Evolutionary conservation across 2,797 vertebrate species (phyloP), one percentile per base, ranked within the genome.

Genomic region (Arctocebus calabarensis): DNA sequence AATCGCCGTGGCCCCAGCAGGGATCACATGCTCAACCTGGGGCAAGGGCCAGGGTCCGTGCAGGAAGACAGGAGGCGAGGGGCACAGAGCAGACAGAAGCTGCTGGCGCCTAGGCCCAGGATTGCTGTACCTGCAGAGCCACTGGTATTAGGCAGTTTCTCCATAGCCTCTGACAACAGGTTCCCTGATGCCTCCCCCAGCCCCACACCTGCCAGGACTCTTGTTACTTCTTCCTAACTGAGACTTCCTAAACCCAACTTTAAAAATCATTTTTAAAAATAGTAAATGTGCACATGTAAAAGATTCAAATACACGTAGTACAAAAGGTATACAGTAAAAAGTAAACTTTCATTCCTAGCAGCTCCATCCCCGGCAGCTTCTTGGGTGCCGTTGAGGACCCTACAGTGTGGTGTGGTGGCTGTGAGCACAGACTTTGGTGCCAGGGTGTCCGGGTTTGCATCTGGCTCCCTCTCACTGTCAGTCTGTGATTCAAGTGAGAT

Each of bases 231-330:
- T 57, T 78, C 81, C 37, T 29, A 68, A 71, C 20, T 73, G 74
- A 25, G 16, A 61, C 71, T 74, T 64, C 40, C 40, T 40, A 40
- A 40, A 19, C 40, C 11, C 68, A n/a, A 45, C 29, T 90, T 89
- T 40, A 27, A 89, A 88, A 88, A 48, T 23, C 43, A 17, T 66
- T 88, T 85, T 57, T 8, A 27, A 90, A 94, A 89, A 84, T 29
- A 64, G 59, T n/a, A 57, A 37, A 0, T 45, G 59, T 70, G 62
- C 43, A 66, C 81, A 1, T 14, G 11, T 83, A n/a, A 75, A 71
- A 68, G 64, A 34, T 74, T 81, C 64, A 73, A 22, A 29, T 34
- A 16, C 48, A 52, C 16, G 48, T 52, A 68, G 37, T 45, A 13
- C 57, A 16, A 7, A n/a, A 62, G 17, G 16, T 4, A 1, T 11